phyloP scores from a whole-genome alignment of 2,113 vertebrate species.

The Oenanthe melanoleuca region DNA sequence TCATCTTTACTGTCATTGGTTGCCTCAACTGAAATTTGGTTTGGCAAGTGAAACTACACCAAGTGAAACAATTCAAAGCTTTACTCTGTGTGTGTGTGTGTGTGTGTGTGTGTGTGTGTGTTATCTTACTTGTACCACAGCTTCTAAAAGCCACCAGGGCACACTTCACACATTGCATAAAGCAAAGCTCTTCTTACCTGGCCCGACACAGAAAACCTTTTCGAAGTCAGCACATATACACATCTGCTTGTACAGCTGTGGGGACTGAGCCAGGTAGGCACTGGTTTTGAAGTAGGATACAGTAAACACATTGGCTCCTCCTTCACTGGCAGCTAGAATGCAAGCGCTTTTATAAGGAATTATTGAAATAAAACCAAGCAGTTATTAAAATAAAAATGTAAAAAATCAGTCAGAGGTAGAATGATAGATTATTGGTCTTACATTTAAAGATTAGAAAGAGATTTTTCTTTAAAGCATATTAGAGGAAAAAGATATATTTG shows the following conservation, averaged over 20 bases:
- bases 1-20: not conserved
- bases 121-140: not conserved
- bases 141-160: not conserved
- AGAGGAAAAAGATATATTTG: not conserved
- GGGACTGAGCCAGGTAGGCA: conserved; percentile 97
- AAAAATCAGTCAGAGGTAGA: not conserved
- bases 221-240: conserved; percentile 99
- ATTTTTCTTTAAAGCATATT: not conserved
- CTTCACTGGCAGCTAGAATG: conserved; percentile 94
- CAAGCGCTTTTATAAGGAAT: conserved; percentile 35
- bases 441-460: not conserved
- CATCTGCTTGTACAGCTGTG: conserved; percentile 99
- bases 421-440: not conserved
- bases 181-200: conserved; percentile 79
- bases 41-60: not conserved
- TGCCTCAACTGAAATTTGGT: not conserved
- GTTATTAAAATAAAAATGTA: not conserved
- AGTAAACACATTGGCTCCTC: conserved; percentile 98
- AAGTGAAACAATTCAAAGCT: conserved; percentile 45
- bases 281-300: conserved; percentile 99
- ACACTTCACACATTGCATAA: not conserved
- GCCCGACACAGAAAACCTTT: conserved; percentile 97
- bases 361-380: not conserved
- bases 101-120: not conserved
- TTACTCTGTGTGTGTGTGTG: not conserved